phyloP scores from a whole-genome alignment of 1,140 invertebrate genomes.

The Tribolium madens region DNA sequence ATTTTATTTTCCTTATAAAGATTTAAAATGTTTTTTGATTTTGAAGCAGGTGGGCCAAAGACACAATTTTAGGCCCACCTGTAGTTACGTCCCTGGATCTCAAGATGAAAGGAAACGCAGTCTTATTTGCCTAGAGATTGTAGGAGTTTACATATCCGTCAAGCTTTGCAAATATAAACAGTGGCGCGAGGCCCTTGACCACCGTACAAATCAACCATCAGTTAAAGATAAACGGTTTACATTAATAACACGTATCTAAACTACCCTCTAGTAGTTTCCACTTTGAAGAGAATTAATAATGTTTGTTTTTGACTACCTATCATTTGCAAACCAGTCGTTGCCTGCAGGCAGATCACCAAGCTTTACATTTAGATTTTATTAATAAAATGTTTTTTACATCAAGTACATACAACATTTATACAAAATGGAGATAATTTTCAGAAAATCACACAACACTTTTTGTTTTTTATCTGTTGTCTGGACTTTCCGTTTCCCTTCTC shows the following conservation, averaged over 20 bases:
- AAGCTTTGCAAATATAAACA: slow-evolving; percentile 44
- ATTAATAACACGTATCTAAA: slow-evolving; percentile 40
- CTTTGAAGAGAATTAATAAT: slow-evolving; percentile 30
- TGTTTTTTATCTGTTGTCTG: neutral
- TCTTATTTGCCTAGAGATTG: slow-evolving; percentile 37
- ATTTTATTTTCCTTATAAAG: too few species aligned
- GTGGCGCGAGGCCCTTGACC: slow-evolving; percentile 38
- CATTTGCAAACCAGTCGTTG: neutral
- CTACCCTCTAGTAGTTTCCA: slow-evolving; percentile 30
- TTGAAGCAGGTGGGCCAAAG: too few species aligned
- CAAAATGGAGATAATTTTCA: neutral
- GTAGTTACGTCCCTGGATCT: too few species aligned
- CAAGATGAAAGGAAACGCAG: slow-evolving; percentile 27
- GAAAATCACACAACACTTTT: neutral
- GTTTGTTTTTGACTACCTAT: slow-evolving; percentile 17
- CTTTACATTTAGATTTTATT: neutral
- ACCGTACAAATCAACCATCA: slow-evolving; percentile 38
- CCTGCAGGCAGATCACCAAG: neutral
- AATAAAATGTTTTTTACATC: neutral
- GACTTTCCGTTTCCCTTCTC: neutral
- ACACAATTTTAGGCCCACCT: too few species aligned
- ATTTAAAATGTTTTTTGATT: too few species aligned
- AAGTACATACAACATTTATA: neutral
- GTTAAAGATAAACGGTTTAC: slow-evolving; percentile 42
- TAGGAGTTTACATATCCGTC: slow-evolving; percentile 42